These are phyloP conservation scores for Orchestes rusci DNA, from an alignment of 2,888 invertebrate genomes.

Conservation along the genomic window DNA sequence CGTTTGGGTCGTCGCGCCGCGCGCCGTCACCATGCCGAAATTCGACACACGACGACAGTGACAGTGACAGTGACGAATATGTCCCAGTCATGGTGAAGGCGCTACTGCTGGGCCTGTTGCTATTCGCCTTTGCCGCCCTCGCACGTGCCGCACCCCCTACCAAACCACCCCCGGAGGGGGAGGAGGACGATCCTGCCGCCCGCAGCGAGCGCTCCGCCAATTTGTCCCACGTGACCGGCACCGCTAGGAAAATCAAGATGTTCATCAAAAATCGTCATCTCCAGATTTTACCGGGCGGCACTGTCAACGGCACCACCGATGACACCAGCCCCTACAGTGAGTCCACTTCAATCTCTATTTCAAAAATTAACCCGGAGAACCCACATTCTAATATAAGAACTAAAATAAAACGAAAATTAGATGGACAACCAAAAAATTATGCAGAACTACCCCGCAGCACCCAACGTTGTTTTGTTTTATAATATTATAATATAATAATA, in stretches of 20 bases:
- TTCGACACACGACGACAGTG: constrained; percentile 28
- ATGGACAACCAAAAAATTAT: not conserved
- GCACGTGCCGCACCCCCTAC: constrained; percentile 42
- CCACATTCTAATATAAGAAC: no score
- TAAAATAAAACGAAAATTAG: not conserved
- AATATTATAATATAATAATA: no score
- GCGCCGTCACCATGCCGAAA: constrained; percentile 16
- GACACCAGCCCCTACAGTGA: constrained; percentile 78
- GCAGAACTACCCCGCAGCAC: no score
- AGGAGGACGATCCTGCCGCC: constrained; percentile 37
- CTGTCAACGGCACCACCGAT: constrained; percentile 76
- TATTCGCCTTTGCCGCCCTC: constrained; percentile 43
- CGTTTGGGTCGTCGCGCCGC: constrained; percentile 17
- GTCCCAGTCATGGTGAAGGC: constrained; percentile 47
- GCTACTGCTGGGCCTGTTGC: constrained; percentile 45
- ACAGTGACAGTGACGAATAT: constrained; percentile 41
- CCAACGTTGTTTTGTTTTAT: no score
- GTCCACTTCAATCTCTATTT: no score
- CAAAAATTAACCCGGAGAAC: constrained; percentile 1
- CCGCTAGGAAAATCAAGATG: constrained; percentile 73
- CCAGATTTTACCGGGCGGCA: constrained; percentile 76
- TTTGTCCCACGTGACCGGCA: constrained; percentile 73
- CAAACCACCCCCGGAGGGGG: constrained; percentile 31
- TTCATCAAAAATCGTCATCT: constrained; percentile 78
- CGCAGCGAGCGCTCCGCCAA: constrained; percentile 70